Base-by-base conservation (phyloP, 2,113 vertebrate genomes). In the Argyrosomus japonicus region DNA sequence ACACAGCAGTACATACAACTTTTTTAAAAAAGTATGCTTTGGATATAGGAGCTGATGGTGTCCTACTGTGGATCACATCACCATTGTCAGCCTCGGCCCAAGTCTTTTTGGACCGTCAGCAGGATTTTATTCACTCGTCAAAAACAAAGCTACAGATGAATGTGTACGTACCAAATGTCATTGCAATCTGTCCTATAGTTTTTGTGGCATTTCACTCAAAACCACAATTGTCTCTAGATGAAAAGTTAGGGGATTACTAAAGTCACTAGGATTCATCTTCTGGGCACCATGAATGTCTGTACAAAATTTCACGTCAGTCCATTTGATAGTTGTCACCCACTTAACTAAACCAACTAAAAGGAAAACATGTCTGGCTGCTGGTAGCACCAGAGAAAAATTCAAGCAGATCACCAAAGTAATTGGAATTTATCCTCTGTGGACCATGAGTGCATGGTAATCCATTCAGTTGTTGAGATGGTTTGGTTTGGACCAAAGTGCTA, bases 1-100 rank as follows among this genome's bases (percentile, higher is more conserved):
- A 78, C 25, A 36, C 47, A 79, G 4, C 12, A 36, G 32, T 17
- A 68, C 23, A 58, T 13, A 82, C 8, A 75, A 36, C 14, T 25
- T 27, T 5, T 43, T 18, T 53, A n/a, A 53, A 36, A 75, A 36
- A 50, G 21, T 47, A 48, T 19, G 11, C 11, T 64, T n/a, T 27
- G 15, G 11, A 11, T 23, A 47, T 7, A 21, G 36, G 36, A 40
- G 54, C 21, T 43, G 23, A 50, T 47, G 40, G 2, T 68, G 18
- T 23, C 40, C 23, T 4, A 4, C 36, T 32, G 2, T 67, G 21
- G 17, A 51, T 51, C 8, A 29, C 25, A 75, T 60, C n/a, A 43
- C 2, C n/a, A 73, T n/a, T 15, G 36, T 21, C n/a, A 64, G 21
- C 48, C 25, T 1, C 54, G 23, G 15, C 6, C 50, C 0, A 27